Conservation (phyloP, 2,888 invertebrate genomes). For the Pterostichus madidus region DNA sequence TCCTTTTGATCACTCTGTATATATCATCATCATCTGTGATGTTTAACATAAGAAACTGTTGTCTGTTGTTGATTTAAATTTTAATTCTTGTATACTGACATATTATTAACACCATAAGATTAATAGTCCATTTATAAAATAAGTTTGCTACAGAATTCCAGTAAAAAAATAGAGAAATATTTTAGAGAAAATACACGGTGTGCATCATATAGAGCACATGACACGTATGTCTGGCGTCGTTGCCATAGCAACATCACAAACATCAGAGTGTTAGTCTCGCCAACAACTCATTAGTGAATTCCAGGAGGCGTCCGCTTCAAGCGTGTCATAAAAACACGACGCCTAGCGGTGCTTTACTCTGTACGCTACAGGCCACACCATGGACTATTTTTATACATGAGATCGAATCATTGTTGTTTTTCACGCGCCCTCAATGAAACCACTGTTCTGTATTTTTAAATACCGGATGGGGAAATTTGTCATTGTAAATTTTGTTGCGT, state of each 20-base stretch:
- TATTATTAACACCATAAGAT: too few relatives aligned
- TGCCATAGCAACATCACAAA: constrained; percentile 71
- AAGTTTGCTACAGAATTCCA: too few relatives aligned
- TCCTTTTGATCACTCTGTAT: too few relatives aligned
- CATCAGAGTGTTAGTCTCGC: constrained; percentile 73
- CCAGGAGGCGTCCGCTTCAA: constrained; percentile 76
- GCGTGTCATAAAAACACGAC: constrained; percentile 76
- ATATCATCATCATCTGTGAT: too few relatives aligned
- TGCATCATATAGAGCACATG: background rate
- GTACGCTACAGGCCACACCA: background rate
- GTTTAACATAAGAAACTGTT: too few relatives aligned
- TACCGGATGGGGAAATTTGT: constrained; percentile 41
- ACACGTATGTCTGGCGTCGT: constrained; percentile 19
- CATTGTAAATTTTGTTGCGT: constrained; percentile 4
- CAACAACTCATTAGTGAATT: constrained; percentile 77
- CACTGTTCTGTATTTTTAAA: constrained; percentile 46
- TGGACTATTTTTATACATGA: constrained; percentile 56
- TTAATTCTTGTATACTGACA: too few relatives aligned
- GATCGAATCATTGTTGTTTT: constrained; percentile 40
- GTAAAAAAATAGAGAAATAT: too few relatives aligned
- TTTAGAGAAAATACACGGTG: too few relatives aligned
- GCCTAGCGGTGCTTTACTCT: constrained; percentile 72
- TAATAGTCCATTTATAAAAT: too few relatives aligned
- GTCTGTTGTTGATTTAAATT: too few relatives aligned
- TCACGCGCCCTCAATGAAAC: constrained; percentile 34